A percentile compares a stretch with the other conserved stretches of the same genome.
Evolutionary conservation across 1,140 invertebrate genomes (phyloP).

Genomic region (Mamestra configurata): DNA sequence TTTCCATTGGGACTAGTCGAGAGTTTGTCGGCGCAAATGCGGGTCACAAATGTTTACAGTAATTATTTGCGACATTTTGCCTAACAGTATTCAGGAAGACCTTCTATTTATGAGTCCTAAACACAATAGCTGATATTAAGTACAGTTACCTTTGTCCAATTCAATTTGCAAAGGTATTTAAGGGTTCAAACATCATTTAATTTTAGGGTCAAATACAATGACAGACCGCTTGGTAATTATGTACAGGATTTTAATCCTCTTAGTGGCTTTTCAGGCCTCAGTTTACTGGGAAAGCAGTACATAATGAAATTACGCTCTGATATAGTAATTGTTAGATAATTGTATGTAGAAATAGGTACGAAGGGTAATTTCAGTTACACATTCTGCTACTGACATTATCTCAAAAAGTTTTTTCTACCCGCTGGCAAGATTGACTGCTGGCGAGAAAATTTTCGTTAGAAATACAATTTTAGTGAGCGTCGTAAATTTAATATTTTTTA

Average conservation of each 20-base stretch:
- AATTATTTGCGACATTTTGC: not conserved
- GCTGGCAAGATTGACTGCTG: not conserved
- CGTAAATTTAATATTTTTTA: too few relatives aligned
- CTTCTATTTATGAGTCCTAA: not conserved
- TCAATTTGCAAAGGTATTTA: conserved; percentile 22
- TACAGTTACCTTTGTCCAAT: not conserved
- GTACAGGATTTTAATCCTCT: not conserved
- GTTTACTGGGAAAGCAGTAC: too few relatives aligned
- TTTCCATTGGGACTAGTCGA: not conserved
- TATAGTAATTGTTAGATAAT: not conserved
- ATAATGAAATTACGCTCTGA: too few relatives aligned
- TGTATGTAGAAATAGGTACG: not conserved
- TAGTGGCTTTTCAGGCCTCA: too few relatives aligned
- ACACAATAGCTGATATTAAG: not conserved
- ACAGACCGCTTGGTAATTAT: not conserved
- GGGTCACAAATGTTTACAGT: not conserved
- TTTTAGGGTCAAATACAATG: not conserved
- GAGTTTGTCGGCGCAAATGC: not conserved
- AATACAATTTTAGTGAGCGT: too few relatives aligned
- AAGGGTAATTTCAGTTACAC: too few relatives aligned
- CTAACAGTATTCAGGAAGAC: conserved; percentile 6
- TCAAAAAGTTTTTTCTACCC: not conserved
- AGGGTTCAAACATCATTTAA: not conserved
- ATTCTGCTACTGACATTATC: not conserved
- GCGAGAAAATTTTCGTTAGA: too few relatives aligned